Evolutionary conservation across 1,140 invertebrate species (phyloP).

Genomic region (Diabrotica undecimpunctata): DNA sequence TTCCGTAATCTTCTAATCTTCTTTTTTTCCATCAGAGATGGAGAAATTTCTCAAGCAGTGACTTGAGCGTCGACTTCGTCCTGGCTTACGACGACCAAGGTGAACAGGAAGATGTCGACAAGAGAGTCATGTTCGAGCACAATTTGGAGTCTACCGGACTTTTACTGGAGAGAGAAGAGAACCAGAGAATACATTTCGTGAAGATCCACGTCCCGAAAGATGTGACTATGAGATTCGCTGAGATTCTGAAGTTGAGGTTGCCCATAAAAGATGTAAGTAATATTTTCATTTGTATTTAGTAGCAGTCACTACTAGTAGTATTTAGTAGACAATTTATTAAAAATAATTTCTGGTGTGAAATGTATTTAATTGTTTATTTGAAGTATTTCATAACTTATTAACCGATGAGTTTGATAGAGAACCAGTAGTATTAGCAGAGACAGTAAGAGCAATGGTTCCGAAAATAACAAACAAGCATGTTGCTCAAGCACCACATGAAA

Average conservation of each 20-base stretch:
- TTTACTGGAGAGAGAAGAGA: conserved; percentile 58
- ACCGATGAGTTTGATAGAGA: no score
- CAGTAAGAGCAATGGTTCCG: no score
- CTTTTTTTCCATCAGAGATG: conserved; percentile 34
- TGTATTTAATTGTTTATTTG: no score
- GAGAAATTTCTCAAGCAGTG: conserved; percentile 43
- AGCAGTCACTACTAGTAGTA: no score
- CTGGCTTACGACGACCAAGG: conserved; percentile 57
- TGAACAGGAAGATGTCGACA: conserved; percentile 47
- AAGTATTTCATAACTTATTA: no score
- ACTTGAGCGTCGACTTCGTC: conserved; percentile 61
- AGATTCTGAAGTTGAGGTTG: conserved; percentile 84
- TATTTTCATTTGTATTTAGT: neutral
- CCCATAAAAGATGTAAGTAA: conserved; percentile 70
- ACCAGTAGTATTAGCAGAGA: no score
- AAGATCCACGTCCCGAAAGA: conserved; percentile 78
- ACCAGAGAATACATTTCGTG: conserved; percentile 59
- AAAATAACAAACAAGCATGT: no score
- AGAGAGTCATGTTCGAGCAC: conserved; percentile 56
- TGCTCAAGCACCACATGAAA: no score
- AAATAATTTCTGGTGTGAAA: no score
- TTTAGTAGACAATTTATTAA: no score
- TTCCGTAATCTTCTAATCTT: no score
- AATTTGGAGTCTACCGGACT: conserved; percentile 60
- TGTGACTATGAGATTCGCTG: conserved; percentile 77